Evolutionary conservation across 2,888 invertebrate species (phyloP).

Genomic region (Tupiocoris notatus): DNA sequence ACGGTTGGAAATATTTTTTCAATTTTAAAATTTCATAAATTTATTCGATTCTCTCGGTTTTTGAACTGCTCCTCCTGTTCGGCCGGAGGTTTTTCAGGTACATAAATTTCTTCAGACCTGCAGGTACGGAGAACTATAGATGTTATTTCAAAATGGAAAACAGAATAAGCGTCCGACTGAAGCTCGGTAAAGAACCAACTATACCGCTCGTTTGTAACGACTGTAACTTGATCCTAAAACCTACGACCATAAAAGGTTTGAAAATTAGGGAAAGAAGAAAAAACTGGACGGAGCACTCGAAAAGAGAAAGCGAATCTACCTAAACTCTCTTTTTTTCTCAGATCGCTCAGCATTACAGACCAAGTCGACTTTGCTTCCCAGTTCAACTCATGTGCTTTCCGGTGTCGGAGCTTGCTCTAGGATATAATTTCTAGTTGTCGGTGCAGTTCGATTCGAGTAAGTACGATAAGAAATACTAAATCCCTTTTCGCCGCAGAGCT

Average conservation of each 20-base stretch:
- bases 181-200: background rate
- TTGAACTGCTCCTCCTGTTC: too few relatives aligned
- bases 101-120: too few relatives aligned
- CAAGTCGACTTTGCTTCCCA: background rate
- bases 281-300: conserved; percentile 15
- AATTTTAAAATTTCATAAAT: too few relatives aligned
- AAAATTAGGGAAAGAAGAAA: conserved; percentile 5
- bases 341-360: background rate
- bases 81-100: too few relatives aligned
- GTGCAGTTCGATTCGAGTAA: background rate
- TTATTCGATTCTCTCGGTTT: too few relatives aligned
- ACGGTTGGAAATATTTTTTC: background rate
- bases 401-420: background rate
- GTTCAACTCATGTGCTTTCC: background rate
- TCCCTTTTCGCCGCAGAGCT: too few relatives aligned
- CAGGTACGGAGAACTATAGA: too few relatives aligned
- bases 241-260: background rate
- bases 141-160: too few relatives aligned
- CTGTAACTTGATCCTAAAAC: background rate
- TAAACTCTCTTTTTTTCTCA: conserved; percentile 2
- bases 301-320: conserved; percentile 15
- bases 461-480: too few relatives aligned
- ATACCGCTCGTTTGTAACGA: background rate
- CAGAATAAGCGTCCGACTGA: too few relatives aligned
- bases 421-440: background rate